Evolutionary conservation across 2,113 vertebrate genomes (phyloP).

Genomic region (Zeus faber): DNA sequence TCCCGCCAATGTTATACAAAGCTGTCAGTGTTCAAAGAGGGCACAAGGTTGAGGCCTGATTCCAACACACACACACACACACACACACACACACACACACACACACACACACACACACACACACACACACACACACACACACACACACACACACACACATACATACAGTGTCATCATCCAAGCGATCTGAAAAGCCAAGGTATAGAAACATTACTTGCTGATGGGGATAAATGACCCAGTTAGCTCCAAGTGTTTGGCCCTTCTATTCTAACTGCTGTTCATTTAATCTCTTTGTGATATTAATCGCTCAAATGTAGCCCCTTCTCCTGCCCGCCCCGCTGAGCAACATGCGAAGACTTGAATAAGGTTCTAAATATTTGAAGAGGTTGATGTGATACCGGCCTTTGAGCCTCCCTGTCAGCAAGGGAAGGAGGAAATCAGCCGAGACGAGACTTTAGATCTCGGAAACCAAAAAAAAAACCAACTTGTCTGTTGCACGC

Average conservation of each 20-base stretch:
- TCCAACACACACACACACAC: constrained; percentile 3
- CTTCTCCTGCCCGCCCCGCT: constrained; percentile 11
- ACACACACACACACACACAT: constrained; percentile 16
- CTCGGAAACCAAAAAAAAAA: too few species aligned
- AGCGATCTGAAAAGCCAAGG: constrained; percentile 37
- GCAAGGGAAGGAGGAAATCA: constrained; percentile 56
- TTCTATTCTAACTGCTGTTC: constrained; percentile 62
- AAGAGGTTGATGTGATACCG: constrained; percentile 65
- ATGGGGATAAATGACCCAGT: constrained; percentile 70
- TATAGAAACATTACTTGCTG: constrained; percentile 55
- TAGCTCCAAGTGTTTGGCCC: constrained; percentile 55
- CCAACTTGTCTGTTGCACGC: too few species aligned
- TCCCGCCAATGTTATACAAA: constrained; percentile 42
- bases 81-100: constrained; percentile 4
- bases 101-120: constrained; percentile 6
- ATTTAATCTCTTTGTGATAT: constrained; percentile 54
- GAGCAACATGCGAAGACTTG: constrained; percentile 23
- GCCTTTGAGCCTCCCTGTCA: constrained; percentile 61
- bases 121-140: constrained; percentile 5
- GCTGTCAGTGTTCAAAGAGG: constrained; percentile 51
- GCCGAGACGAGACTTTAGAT: constrained; percentile 56
- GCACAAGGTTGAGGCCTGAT: constrained; percentile 21
- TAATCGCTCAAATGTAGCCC: constrained; percentile 55
- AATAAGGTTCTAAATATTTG: constrained; percentile 68
- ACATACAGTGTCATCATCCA: constrained; percentile 45